Evolutionary conservation across 2,797 vertebrate genomes (phyloP), one percentile per base, ranked within the genome.

Genomic region (Epinephelus awoara): DNA sequence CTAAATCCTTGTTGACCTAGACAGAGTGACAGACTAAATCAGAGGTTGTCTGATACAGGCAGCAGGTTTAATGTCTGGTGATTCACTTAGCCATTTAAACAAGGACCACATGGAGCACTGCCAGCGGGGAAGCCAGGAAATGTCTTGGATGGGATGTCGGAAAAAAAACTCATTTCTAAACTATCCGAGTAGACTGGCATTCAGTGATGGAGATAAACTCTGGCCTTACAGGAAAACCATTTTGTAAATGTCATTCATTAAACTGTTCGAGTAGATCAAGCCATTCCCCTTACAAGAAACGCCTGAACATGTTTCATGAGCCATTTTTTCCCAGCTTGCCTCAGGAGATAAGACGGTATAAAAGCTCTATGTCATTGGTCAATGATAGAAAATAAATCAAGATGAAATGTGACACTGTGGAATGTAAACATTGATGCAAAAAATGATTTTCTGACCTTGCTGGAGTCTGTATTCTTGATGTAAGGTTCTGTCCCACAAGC

Each of bases 381-480:
- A 61, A 51, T 46, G 25, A 56, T 6, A 55, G 40, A 13, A 68
- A 64, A 69, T 19, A 18, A 23, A 50, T 68, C 6, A 56, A 54
- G 21, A 42, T 10, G 40, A 42, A 42, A 42, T 12, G 40, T 12
- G 40, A 42, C 11, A 42, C 40, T 42, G 40, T 10, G 40, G 15
- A 47, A 11, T 38, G 4, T 42, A 47, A 73, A 72, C 14, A 71
- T 0, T 47, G 11, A 69, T 59, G 29, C 2, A 54, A 64, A 47
- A n/a, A 46, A 50, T 13, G 5, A 23, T 21, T 73, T 46, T 63
- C 86, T 94, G 91, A 99, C 98, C 98, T 99, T 99, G 92, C 95
- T 96, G 75, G 98, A 99, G 90, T 99, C 98, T 9, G 97, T 95
- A 80, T 98, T 99, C 94, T 99, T 99, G 87, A 99, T 97, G 69